Base-by-base conservation (phyloP, 2,888 invertebrate genomes). In the Drosophila ustulata region DNA sequence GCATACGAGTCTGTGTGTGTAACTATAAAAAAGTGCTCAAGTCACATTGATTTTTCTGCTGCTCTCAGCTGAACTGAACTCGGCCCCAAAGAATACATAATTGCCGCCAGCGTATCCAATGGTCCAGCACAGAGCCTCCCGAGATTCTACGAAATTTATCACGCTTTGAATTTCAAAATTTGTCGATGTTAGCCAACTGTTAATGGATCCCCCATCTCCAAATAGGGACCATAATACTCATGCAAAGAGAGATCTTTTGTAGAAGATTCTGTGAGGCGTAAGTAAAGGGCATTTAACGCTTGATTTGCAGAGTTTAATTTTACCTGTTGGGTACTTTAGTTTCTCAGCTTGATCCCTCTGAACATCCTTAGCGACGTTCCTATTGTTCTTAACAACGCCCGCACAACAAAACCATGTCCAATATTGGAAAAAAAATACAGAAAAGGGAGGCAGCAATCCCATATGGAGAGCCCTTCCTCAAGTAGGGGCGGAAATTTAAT, bases 401-500 rank as follows among this genome's bases (percentile, higher is more conserved):
- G 84, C 80, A 84, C 87, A 71, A 57, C 37, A 39, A 47, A 39
- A 75, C 69, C 51, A 61, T 43, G 28, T 30, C 32, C 55, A 50
- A 51, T 41, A 41, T 13, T 18, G 7, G 2, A n/a, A 37, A 23
- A 32, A 28, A 28, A 25, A n/a, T 1, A 18, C 18, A 34, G 18
- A 34, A 23, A 55, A 51, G 58, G 61, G 59, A 47, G 32, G 30
- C 50, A 39, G 8, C 18, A 47, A 52, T 55, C 43, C 63, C 18
- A 57, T 68, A 57, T 71, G 46, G 50, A 75, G 70, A 66, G 75
- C 57, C 46, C 63, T 66, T 80, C 66, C 41, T 71, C 51, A 74
- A 89, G 89, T 86, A 90, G 88, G 89, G 89, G 84, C 89, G 85
- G 91, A 91, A 91, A 91, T 89, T 91, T 90, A 91, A 91, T 91